Evolutionary conservation across 2,888 invertebrate genomes (phyloP).

Genomic region (Ophion slaviceki): DNA sequence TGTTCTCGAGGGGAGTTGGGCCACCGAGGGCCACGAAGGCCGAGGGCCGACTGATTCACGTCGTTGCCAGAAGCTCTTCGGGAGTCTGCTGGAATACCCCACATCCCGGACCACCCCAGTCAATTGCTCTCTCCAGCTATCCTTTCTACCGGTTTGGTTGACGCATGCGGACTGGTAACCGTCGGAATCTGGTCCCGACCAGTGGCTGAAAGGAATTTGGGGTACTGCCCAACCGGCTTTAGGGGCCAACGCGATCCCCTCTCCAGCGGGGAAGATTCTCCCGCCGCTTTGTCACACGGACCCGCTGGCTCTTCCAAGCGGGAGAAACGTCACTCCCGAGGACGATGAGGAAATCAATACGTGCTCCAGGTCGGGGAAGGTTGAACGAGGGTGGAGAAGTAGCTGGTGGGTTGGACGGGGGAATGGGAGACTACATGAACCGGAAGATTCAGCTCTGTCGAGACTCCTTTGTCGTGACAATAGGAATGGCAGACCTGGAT

Average conservation of each 20-base stretch:
- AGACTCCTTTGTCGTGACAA: conserved; percentile 31
- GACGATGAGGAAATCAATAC: conserved; percentile 83
- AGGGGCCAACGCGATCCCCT: conserved; percentile 54
- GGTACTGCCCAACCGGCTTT: conserved; percentile 63
- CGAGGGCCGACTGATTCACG: conserved; percentile 68
- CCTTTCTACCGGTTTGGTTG: not conserved
- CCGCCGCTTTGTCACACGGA: conserved; percentile 55
- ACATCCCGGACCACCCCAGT: conserved; percentile 13
- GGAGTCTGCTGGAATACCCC: not conserved
- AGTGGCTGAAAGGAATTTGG: conserved; percentile 61
- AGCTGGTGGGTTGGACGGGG: not conserved
- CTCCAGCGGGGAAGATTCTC: conserved; percentile 67
- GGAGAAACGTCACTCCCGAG: conserved; percentile 78
- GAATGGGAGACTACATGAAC: conserved; percentile 6
- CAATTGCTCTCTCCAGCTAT: not conserved
- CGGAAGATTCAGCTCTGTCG: conserved; percentile 34
- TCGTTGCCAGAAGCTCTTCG: conserved; percentile 16
- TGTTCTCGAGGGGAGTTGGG: not conserved
- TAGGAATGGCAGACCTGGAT: conserved; percentile 20
- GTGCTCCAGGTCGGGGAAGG: conserved; percentile 17
- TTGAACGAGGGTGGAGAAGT: not conserved
- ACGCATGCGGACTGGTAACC: conserved; percentile 66
- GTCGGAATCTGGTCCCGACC: conserved; percentile 57
- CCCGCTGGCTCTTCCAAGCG: conserved; percentile 61
- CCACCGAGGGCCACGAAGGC: conserved; percentile 67